Percentiles rank a stretch among this genome's conserved stretches.
Evolutionary conservation across 2,113 vertebrate genomes (phyloP).

Genomic region (Hucho hucho): DNA sequence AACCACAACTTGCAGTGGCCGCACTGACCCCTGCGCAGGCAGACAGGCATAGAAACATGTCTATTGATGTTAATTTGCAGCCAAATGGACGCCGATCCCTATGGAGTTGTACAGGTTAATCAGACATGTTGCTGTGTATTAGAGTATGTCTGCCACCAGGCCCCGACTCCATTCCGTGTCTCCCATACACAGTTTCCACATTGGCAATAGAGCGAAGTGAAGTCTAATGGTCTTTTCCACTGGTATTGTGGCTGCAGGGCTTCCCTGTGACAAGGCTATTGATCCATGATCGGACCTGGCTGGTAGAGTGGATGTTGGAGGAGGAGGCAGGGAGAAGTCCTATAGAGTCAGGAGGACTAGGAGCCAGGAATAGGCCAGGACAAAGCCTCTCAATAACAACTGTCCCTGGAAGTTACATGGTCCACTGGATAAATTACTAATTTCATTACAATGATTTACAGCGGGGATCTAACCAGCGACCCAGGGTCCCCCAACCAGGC

Average conservation of each 20-base stretch:
- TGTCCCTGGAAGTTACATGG: neutral
- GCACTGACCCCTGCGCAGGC: constrained; percentile 21
- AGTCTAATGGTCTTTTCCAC: neutral
- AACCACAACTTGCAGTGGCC: constrained; percentile 27
- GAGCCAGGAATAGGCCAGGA: neutral
- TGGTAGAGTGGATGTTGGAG: neutral
- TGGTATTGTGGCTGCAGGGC: neutral
- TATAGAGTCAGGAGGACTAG: neutral
- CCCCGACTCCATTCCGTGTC: neutral
- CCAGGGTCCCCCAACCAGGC: too few species aligned
- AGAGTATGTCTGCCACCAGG: neutral
- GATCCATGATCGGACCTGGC: neutral
- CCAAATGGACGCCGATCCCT: neutral
- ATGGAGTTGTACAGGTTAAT: constrained; percentile 4
- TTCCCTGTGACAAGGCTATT: neutral
- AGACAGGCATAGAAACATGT: neutral
- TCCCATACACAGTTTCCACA: neutral
- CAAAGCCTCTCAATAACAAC: neutral
- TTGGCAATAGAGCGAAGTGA: neutral
- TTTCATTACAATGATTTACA: constrained; percentile 41
- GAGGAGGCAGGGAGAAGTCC: neutral
- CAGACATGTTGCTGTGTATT: constrained; percentile 4
- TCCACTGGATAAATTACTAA: constrained; percentile 10
- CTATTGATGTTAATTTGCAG: neutral
- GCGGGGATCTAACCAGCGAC: too few species aligned